A percentile compares a stretch with the other conserved stretches of the same genome.
Conservation (phyloP, 2,888 invertebrate species). For the Drosophila austrosaltans region DNA sequence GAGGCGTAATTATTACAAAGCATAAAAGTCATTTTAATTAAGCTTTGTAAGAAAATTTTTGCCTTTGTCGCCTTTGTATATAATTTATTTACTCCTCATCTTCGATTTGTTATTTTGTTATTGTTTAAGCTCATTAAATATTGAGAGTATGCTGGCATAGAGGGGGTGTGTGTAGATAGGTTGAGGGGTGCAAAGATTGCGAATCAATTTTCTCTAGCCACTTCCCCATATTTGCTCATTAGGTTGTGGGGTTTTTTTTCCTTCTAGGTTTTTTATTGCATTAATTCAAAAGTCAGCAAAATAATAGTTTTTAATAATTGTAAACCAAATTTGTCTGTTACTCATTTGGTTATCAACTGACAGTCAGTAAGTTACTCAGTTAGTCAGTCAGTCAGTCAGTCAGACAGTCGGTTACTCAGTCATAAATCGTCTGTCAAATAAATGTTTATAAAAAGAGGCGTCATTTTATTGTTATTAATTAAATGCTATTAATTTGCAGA, state of each 20-base stretch:
- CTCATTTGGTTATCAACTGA: constrained; percentile 10
- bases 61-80: constrained; percentile 41
- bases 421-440: constrained; percentile 73
- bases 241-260: background rate
- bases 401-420: constrained; percentile 28
- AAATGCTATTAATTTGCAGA: constrained; percentile 80
- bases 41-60: constrained; percentile 7
- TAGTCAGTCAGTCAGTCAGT: constrained; percentile 27
- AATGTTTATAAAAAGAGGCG: constrained; percentile 74
- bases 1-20: constrained; percentile 64
- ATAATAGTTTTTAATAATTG: constrained; percentile 1
- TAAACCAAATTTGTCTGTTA: constrained; percentile 7
- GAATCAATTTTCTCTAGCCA: background rate
- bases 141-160: background rate
- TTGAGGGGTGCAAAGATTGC: background rate
- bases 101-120: constrained; percentile 17
- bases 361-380: constrained; percentile 12
- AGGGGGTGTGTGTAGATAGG: background rate
- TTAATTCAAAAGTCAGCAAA: background rate
- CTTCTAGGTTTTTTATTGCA: background rate
- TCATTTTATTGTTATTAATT: constrained; percentile 81
- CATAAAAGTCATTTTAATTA: constrained; percentile 27
- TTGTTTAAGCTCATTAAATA: constrained; percentile 26
- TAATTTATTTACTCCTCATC: constrained; percentile 7
- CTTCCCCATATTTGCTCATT: background rate